Evolutionary conservation across 30 jellyfish, hydroid and myxozoan species (phyloP).

Genomic region (Turritopsis rubra): DNA sequence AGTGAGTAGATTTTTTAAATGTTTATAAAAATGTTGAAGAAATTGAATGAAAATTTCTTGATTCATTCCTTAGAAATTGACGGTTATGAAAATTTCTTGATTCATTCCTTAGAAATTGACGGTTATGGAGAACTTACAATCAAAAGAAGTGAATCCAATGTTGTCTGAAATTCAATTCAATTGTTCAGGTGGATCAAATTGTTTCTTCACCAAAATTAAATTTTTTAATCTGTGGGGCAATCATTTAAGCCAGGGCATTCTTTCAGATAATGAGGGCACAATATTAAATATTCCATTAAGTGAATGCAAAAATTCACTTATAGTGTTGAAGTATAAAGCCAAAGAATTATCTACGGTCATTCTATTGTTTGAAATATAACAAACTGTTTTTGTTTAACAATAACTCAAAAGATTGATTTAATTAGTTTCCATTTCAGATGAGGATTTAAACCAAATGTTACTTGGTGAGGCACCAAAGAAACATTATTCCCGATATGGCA

Average conservation of each 20-base stretch:
- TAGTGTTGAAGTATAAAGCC: background rate
- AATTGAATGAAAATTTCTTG: too few relatives aligned
- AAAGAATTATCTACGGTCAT: too few relatives aligned
- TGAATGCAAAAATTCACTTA: background rate
- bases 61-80: background rate
- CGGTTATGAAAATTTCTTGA: background rate
- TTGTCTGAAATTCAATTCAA: background rate
- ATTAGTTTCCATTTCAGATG: constrained; percentile 9
- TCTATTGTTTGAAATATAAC: too few relatives aligned
- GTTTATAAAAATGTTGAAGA: too few relatives aligned
- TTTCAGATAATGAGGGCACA: too few relatives aligned
- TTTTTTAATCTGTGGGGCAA: too few relatives aligned
- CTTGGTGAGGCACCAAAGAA: constrained; percentile 5
- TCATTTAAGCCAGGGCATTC: too few relatives aligned
- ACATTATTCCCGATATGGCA: constrained; percentile 21
- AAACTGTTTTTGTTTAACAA: too few relatives aligned
- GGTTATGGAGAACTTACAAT: constrained; percentile 15
- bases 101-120: constrained; percentile 17
- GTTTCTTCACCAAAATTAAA: too few relatives aligned
- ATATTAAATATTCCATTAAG: too few relatives aligned
- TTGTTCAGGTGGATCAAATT: constrained; percentile 20
- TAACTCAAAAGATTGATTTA: too few relatives aligned
- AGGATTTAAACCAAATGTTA: constrained; percentile 19
- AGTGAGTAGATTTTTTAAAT: background rate
- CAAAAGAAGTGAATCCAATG: constrained; percentile 5